phyloP scores from a whole-genome alignment of 2,888 invertebrate species.

The Plutella xylostella region DNA sequence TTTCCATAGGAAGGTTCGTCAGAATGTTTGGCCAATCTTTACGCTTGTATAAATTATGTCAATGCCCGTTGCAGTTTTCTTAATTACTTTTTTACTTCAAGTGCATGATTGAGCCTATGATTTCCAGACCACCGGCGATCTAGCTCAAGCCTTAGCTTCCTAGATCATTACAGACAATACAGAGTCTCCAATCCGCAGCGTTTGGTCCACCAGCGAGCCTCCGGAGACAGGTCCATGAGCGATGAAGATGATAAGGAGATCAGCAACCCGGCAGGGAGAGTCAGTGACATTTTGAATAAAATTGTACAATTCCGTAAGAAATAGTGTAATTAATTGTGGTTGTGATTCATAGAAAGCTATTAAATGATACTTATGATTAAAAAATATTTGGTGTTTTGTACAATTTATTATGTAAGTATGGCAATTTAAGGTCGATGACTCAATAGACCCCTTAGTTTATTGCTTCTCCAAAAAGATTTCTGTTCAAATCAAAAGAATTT shows the following conservation, averaged over 20 bases:
- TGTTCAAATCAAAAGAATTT: neutral
- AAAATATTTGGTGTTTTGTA: neutral
- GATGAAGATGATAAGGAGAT: neutral
- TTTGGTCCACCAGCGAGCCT: slow-evolving; percentile 9
- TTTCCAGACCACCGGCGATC: too few relatives aligned
- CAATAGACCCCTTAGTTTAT: too few relatives aligned
- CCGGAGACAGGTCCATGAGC: slow-evolving; percentile 2
- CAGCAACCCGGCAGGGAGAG: slow-evolving; percentile 17
- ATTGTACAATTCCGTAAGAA: slow-evolving; percentile 13
- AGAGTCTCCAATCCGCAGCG: slow-evolving; percentile 17
- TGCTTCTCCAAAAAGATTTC: too few relatives aligned
- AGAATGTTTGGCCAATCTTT: too few relatives aligned
- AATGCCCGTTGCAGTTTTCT: too few relatives aligned
- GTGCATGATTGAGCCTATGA: too few relatives aligned
- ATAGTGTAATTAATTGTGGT: neutral
- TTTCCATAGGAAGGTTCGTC: too few relatives aligned
- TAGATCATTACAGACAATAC: slow-evolving; percentile 18
- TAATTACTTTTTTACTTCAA: too few relatives aligned
- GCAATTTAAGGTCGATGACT: too few relatives aligned
- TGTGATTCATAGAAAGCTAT: too few relatives aligned
- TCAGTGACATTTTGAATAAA: slow-evolving; percentile 19
- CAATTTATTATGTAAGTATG: neutral
- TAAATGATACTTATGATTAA: neutral
- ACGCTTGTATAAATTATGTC: too few relatives aligned
- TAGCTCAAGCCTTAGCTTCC: slow-evolving; percentile 12